These are phyloP conservation scores for Neuroterus valhalla DNA, from an alignment of 1,140 invertebrate genomes.

Conservation along the genomic window DNA sequence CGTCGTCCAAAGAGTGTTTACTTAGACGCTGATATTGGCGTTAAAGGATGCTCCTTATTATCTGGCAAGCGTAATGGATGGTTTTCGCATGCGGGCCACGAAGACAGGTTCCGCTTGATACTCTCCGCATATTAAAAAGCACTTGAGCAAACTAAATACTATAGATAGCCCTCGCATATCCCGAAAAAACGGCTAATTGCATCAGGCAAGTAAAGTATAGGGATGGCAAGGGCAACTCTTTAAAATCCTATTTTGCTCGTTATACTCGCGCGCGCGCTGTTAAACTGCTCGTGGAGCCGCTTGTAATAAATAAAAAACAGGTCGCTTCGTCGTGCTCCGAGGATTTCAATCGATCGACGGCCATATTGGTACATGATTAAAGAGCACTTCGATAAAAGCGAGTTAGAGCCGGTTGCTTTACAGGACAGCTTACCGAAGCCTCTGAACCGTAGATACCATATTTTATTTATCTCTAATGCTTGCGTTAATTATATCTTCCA, in stretches of 20 bases:
- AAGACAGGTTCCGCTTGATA: slow-evolving; percentile 26
- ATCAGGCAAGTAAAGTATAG: slow-evolving; percentile 20
- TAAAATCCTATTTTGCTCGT: slow-evolving; percentile 25
- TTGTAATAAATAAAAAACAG: slow-evolving; percentile 24
- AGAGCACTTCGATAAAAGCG: slow-evolving; percentile 21
- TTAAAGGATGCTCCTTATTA: slow-evolving; percentile 21
- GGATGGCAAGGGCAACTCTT: slow-evolving; percentile 4
- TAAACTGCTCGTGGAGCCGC: slow-evolving; percentile 24
- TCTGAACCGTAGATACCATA: not conserved
- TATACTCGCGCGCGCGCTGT: slow-evolving; percentile 22
- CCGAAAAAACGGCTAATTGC: not conserved
- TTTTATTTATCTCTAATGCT: not conserved
- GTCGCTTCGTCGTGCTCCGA: slow-evolving; percentile 21
- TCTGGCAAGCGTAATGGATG: not conserved
- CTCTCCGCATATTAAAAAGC: slow-evolving; percentile 18
- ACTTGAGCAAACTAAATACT: slow-evolving; percentile 26
- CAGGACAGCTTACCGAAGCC: not conserved
- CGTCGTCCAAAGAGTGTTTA: slow-evolving; percentile 4
- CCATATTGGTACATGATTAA: slow-evolving; percentile 21
- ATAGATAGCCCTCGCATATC: slow-evolving; percentile 2
- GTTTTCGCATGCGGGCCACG: slow-evolving; percentile 13
- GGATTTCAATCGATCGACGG: slow-evolving; percentile 24
- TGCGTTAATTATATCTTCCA: not conserved
- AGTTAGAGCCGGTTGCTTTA: slow-evolving; percentile 9
- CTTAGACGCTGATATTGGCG: slow-evolving; percentile 27